Conservation (phyloP, 92 coral and sea anemone species). For the Parazoanthus atlanticus region DNA sequence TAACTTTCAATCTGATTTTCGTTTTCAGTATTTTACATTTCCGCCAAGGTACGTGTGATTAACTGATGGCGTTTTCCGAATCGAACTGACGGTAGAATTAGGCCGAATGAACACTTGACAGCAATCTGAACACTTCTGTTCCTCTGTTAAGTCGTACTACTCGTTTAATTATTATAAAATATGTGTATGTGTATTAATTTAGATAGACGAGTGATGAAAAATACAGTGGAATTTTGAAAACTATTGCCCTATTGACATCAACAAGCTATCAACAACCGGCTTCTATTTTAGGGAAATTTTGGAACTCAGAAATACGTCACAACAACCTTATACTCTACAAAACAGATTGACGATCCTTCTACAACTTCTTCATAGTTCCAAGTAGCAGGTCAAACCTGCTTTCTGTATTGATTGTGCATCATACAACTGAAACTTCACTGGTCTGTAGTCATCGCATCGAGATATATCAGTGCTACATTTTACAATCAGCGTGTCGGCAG, state of each 20-base stretch:
- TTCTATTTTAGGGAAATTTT: not conserved
- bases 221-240: not conserved
- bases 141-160: not conserved
- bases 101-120: too few relatives aligned
- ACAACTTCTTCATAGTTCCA: not conserved
- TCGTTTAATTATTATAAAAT: too few relatives aligned
- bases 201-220: not conserved
- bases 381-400: not conserved
- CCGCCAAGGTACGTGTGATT: too few relatives aligned
- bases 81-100: too few relatives aligned
- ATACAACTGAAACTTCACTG: not conserved
- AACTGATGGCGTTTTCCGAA: too few relatives aligned
- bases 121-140: not conserved
- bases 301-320: too few relatives aligned
- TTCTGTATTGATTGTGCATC: not conserved
- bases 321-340: too few relatives aligned
- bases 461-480: not conserved
- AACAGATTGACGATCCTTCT: not conserved
- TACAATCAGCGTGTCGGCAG: too few relatives aligned
- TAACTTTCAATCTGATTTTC: too few relatives aligned
- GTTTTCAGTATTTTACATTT: too few relatives aligned
- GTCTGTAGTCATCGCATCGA: not conserved
- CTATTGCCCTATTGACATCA: not conserved
- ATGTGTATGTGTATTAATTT: too few relatives aligned
- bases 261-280: not conserved